These are phyloP conservation scores for Mionectes olivaceus DNA, from an alignment of 2,797 vertebrate genomes.

Conservation along the genomic window DNA sequence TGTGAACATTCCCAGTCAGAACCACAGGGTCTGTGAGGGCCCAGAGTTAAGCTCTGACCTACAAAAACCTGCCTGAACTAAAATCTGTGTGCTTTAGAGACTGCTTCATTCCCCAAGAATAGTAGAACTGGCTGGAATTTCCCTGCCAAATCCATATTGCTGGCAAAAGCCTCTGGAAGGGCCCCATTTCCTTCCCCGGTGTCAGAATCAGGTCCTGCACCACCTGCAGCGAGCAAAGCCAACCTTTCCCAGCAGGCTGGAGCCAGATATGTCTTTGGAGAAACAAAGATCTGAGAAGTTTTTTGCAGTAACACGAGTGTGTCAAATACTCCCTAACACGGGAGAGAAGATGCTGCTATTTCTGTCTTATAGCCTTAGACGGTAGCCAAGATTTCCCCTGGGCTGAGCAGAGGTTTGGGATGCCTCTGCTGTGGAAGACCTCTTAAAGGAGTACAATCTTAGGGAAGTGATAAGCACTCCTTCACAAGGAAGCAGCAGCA, in stretches of 20 bases:
- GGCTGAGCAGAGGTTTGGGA: background rate
- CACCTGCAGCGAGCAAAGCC: background rate
- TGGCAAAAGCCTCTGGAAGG: background rate
- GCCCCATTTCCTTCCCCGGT: background rate
- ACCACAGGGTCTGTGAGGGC: background rate
- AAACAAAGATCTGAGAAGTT: constrained; percentile 27
- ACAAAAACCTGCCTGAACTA: background rate
- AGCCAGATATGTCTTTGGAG: background rate
- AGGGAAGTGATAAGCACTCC: background rate
- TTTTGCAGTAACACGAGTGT: background rate
- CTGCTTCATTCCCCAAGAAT: background rate
- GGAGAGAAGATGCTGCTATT: background rate
- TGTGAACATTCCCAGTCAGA: background rate
- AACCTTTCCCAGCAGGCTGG: background rate
- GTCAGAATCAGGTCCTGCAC: background rate
- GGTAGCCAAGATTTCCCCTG: background rate
- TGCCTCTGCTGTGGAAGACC: background rate
- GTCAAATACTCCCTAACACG: background rate
- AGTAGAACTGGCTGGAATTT: background rate
- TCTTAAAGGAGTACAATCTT: background rate
- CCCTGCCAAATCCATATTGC: background rate
- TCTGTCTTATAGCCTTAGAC: background rate
- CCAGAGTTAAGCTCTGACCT: background rate
- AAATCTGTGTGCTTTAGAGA: background rate
- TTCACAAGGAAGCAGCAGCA: background rate